Conservation (phyloP, 2,797 vertebrate genomes). For the Lutjanus argentimaculatus region DNA sequence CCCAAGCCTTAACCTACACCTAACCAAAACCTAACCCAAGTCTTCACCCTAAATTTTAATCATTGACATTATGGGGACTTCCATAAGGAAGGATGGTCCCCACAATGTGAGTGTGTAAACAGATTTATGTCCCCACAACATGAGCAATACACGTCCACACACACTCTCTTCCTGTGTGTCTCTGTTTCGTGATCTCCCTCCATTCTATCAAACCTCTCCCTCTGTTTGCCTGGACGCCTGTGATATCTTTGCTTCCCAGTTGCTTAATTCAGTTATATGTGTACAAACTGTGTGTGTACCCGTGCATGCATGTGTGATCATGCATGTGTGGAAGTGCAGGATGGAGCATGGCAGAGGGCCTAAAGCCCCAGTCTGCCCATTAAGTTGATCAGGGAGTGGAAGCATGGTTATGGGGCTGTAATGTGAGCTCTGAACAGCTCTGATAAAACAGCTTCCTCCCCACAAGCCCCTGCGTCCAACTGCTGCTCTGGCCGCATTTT, state of each 20-base stretch:
- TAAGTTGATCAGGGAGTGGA: slow-evolving; percentile 75
- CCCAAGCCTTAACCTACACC: too few relatives aligned
- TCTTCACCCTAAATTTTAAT: too few relatives aligned
- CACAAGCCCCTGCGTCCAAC: slow-evolving; percentile 37
- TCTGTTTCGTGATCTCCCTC: slow-evolving; percentile 11
- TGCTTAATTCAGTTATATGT: slow-evolving; percentile 50
- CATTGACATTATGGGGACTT: too few relatives aligned
- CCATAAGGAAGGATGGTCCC: too few relatives aligned
- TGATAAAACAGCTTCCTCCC: slow-evolving; percentile 66
- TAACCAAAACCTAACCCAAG: too few relatives aligned
- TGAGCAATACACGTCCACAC: neutral
- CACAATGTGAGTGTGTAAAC: too few relatives aligned
- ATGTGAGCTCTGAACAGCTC: slow-evolving; percentile 75
- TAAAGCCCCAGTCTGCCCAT: slow-evolving; percentile 68
- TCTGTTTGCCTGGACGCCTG: slow-evolving; percentile 20
- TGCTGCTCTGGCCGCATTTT: slow-evolving; percentile 10
- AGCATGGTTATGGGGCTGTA: slow-evolving; percentile 72
- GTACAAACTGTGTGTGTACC: slow-evolving; percentile 25
- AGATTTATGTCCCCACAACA: too few relatives aligned
- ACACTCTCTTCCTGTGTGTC: neutral
- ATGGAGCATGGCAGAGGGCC: slow-evolving; percentile 53
- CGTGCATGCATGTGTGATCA: slow-evolving; percentile 32
- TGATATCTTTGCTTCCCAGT: slow-evolving; percentile 56
- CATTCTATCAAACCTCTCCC: slow-evolving; percentile 25
- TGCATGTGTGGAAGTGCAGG: slow-evolving; percentile 31